Evolutionary conservation across 2,113 vertebrate genomes (phyloP), one percentile per base, ranked within the genome.

Genomic region (Eptesicus fuscus): DNA sequence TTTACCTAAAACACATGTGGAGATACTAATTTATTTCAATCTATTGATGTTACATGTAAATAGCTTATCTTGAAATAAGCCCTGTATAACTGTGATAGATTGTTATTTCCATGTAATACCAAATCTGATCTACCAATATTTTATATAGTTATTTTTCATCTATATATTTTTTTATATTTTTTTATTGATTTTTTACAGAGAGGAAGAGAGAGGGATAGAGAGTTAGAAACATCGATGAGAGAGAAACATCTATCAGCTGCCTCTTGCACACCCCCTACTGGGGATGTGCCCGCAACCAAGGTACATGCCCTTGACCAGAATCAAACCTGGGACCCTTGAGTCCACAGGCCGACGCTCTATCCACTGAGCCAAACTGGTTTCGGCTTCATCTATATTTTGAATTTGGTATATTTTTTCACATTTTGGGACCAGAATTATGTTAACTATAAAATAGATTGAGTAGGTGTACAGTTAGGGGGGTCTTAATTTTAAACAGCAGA

Each of bases 401-500:
- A 59, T 70, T 71, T 94, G 8, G 1, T 78, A 71, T 92, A 67
- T 47, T 10, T 92, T 28, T 9, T 92, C 51, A 78, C 28, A 67
- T 37, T 95, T 92, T 44, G 16, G 44, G 4, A 63, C 28, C 37
- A 67, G 20, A 30, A 42, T 90, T 90, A 56, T 82, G 22, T 7
- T 86, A 63, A 94, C 18, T 94, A 22, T 91, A 83, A 83, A 83
- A 77, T 56, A 73, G n/a, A 90, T 53, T 83, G 35, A 67, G 37
- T 65, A 86, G 30, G 40, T 78, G 13, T 70, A 83, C 20, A 51
- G 4, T 67, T 82, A 78, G 56, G 63, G 63, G 10, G 9, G 53
- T 86, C 7, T 94, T 77, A 59, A 90, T 87, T 95, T 94, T n/a
- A 92, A 94, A 61, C 25, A 89, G 10, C 51, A 96, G 44, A 90